Evolutionary conservation across 2,797 vertebrate genomes (phyloP).

Genomic region (Eurystomus glaucurus): DNA sequence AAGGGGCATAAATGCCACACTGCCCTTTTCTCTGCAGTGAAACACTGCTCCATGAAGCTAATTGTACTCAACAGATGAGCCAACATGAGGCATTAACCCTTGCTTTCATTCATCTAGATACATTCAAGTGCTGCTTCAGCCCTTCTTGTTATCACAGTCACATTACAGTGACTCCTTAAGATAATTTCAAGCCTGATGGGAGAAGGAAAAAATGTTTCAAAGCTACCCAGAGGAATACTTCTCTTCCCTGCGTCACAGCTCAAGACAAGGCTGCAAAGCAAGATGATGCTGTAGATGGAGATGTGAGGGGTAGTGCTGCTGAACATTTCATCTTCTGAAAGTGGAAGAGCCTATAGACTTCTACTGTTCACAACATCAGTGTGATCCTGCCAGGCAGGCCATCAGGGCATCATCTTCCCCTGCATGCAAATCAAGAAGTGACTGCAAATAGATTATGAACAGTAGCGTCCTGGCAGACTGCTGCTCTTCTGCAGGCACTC

Average conservation of each 20-base stretch:
- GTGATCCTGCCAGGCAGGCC: background rate
- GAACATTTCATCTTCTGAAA: background rate
- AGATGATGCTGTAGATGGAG: background rate
- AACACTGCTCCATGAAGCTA: conserved; percentile 2
- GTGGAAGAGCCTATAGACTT: background rate
- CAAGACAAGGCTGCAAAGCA: background rate
- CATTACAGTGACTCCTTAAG: background rate
- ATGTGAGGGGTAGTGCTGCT: background rate
- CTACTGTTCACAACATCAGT: accelerated
- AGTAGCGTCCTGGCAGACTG: background rate
- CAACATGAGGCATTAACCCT: background rate
- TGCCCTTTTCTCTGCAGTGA: conserved; percentile 48
- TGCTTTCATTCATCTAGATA: background rate
- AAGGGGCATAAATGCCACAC: conserved; percentile 42
- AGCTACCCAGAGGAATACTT: background rate
- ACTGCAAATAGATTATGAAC: background rate
- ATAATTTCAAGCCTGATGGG: background rate
- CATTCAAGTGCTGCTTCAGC: background rate
- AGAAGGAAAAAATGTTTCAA: background rate
- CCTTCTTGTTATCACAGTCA: background rate
- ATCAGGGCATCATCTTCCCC: background rate
- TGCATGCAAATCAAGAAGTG: accelerated
- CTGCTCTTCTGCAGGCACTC: background rate
- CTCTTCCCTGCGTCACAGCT: background rate
- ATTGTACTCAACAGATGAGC: conserved; percentile 27